phyloP scores from a whole-genome alignment of 2,888 invertebrate genomes.

The Hylaea fasciaria region DNA sequence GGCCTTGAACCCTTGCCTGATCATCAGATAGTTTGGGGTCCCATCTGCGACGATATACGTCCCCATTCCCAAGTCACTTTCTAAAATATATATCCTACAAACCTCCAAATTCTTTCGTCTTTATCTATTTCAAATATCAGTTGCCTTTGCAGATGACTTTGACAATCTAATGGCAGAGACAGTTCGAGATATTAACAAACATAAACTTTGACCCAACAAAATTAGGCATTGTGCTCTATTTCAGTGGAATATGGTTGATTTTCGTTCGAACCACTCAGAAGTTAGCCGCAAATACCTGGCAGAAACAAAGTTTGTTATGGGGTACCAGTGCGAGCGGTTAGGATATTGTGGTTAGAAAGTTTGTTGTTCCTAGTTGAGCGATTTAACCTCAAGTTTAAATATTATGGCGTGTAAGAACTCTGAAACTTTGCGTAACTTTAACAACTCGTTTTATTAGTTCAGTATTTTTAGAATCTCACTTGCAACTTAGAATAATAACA shows the following conservation, averaged over 20 bases:
- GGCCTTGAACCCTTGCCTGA: no score
- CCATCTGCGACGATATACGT: not conserved
- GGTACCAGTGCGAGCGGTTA: constrained; percentile 18
- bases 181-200: constrained; percentile 58
- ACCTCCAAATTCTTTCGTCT: constrained; percentile 22
- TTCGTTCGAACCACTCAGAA: constrained; percentile 29
- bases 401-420: not conserved
- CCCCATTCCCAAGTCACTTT: constrained; percentile 2
- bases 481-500: no score
- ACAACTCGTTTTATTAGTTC: no score
- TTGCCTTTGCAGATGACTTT: constrained; percentile 56
- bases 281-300: constrained; percentile 31
- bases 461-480: no score
- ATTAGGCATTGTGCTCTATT: constrained; percentile 29
- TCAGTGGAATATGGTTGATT: constrained; percentile 39
- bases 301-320: constrained; percentile 30
- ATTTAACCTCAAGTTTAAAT: constrained; percentile 2
- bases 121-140: constrained; percentile 55
- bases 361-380: not conserved
- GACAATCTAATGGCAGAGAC: constrained; percentile 62
- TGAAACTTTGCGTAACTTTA: not conserved
- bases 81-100: constrained; percentile 22
- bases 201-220: constrained; percentile 29
- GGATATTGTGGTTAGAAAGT: not conserved
- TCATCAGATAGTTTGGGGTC: not conserved